phyloP scores from a whole-genome alignment of 2,888 invertebrate genomes.

The Drosophila borealis region DNA sequence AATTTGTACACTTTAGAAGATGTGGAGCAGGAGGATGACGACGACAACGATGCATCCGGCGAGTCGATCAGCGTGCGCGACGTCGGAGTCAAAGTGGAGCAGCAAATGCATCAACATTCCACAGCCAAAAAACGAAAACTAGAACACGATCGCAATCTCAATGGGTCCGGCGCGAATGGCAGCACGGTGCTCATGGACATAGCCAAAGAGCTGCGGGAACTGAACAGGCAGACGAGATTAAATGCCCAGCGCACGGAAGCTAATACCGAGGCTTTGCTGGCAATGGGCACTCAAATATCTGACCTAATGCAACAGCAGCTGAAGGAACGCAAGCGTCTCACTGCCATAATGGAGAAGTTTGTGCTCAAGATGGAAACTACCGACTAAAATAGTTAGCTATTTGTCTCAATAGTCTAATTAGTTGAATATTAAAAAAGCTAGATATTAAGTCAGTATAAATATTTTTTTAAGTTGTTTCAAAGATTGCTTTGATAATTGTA shows the following conservation, averaged over 20 bases:
- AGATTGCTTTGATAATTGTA: not conserved
- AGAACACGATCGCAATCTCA: slow-evolving; percentile 22
- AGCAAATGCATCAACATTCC: slow-evolving; percentile 20
- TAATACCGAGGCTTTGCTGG: slow-evolving; percentile 64
- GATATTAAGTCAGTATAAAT: not conserved
- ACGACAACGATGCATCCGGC: slow-evolving; percentile 19
- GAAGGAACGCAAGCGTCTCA: slow-evolving; percentile 67
- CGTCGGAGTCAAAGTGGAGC: slow-evolving; percentile 34
- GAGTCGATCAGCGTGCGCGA: slow-evolving; percentile 37
- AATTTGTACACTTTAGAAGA: slow-evolving; percentile 14
- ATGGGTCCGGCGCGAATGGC: slow-evolving; percentile 8
- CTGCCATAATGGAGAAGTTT: slow-evolving; percentile 66
- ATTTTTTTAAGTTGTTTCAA: not conserved
- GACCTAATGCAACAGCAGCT: slow-evolving; percentile 69
- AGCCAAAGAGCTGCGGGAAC: slow-evolving; percentile 57
- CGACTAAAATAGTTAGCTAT: slow-evolving; percentile 32
- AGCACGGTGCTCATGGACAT: slow-evolving; percentile 55
- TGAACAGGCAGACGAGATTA: slow-evolving; percentile 59
- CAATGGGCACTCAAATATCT: slow-evolving; percentile 63
- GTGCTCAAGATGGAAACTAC: slow-evolving; percentile 67
- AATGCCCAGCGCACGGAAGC: slow-evolving; percentile 66
- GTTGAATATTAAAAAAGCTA: too few species aligned
- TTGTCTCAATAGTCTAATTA: not conserved
- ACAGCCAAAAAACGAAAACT: slow-evolving; percentile 48
- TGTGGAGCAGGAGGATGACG: slow-evolving; percentile 40